Conservation (phyloP, 2,113 vertebrate genomes). For the Paracanthobrama guichenoti region DNA sequence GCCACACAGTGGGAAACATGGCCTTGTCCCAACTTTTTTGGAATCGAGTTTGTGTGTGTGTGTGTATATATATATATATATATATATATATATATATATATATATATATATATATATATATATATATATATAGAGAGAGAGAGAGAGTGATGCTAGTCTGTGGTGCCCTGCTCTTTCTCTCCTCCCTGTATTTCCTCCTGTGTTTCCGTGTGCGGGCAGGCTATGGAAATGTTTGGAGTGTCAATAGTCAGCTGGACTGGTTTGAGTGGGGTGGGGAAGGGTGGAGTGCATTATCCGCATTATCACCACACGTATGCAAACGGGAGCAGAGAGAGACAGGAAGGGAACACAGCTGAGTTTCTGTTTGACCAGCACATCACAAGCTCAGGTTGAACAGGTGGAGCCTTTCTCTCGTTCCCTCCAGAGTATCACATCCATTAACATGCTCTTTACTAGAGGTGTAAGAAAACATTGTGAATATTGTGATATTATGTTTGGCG, state of each 20-base stretch:
- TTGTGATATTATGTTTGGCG: too few relatives aligned
- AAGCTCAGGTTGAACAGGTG: conserved; percentile 33
- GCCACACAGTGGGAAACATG: too few relatives aligned
- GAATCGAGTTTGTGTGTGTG: too few relatives aligned
- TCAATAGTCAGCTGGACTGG: conserved; percentile 68
- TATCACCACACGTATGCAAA: conserved; percentile 80
- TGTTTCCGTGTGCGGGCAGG: conserved; percentile 57
- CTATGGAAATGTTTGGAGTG: conserved; percentile 79
- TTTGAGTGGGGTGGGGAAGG: conserved; percentile 57
- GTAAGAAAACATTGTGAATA: too few relatives aligned
- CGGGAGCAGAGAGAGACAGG: conserved; percentile 19
- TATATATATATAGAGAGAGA: too few relatives aligned
- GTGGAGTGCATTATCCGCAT: conserved; percentile 52
- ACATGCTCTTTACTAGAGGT: too few relatives aligned
- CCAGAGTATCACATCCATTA: background rate
- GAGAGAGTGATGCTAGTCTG: conserved; percentile 19
- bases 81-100: too few relatives aligned
- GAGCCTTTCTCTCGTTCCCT: conserved; percentile 58
- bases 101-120: too few relatives aligned
- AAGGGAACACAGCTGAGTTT: conserved; percentile 64
- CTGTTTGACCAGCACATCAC: conserved; percentile 64
- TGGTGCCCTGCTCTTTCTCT: conserved; percentile 1
- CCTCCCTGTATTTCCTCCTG: conserved; percentile 55
- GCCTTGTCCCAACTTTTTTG: too few relatives aligned
- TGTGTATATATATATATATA: too few relatives aligned